Conservation (phyloP, 2,113 vertebrate species). For the Rhegmatorhina hoffmannsi region DNA sequence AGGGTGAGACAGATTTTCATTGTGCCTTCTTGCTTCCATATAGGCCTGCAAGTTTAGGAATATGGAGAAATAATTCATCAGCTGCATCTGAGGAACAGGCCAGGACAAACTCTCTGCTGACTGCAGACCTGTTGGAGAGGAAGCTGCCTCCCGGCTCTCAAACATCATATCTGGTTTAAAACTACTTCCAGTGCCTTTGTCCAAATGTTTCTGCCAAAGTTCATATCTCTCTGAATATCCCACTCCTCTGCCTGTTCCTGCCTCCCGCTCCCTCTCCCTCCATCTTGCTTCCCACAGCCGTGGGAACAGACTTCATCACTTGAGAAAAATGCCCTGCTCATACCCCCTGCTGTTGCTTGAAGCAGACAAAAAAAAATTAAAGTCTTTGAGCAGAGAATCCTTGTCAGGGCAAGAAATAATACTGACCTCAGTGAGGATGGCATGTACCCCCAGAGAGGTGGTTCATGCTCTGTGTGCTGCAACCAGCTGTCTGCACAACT, state of each 20-base stretch:
- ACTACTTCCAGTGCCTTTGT: not conserved
- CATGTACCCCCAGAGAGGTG: not conserved
- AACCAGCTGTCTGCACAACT: constrained; percentile 4
- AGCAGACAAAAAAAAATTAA: constrained; percentile 62
- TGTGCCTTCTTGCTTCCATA: rapidly evolving
- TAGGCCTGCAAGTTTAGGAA: not conserved
- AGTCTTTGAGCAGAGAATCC: constrained; percentile 60
- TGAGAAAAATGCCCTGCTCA: constrained; percentile 65
- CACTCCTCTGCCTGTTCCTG: not conserved
- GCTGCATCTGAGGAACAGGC: not conserved
- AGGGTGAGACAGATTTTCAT: not conserved
- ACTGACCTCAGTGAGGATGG: constrained; percentile 54
- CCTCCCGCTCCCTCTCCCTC: constrained; percentile 2
- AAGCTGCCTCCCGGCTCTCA: not conserved
- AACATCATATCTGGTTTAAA: not conserved
- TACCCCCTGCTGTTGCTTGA: constrained; percentile 54
- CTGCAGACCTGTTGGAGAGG: not conserved
- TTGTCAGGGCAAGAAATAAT: constrained; percentile 62
- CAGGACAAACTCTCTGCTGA: not conserved
- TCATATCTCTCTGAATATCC: not conserved
- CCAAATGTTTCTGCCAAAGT: not conserved
- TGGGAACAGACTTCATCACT: constrained; percentile 66
- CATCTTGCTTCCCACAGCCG: constrained; percentile 41
- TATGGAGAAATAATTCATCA: not conserved
- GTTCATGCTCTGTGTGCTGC: constrained; percentile 34